These are phyloP conservation scores for Speoplatyrhinus poulsoni DNA, from an alignment of 2,113 vertebrate genomes.

Conservation along the genomic window DNA sequence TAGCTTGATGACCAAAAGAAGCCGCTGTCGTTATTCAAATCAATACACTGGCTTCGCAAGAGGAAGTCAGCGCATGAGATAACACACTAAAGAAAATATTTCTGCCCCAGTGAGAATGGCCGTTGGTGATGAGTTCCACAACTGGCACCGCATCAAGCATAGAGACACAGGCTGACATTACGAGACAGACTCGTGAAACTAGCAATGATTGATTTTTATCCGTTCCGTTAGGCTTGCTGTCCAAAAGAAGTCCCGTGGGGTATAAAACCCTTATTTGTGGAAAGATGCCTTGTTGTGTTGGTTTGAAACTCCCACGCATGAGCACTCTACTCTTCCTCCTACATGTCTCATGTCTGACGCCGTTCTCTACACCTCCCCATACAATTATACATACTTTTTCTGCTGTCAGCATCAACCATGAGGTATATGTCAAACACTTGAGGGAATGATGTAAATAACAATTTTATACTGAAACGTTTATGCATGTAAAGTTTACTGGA, in stretches of 20 bases:
- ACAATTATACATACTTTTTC: too few species aligned
- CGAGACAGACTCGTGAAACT: background rate
- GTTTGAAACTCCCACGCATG: too few species aligned
- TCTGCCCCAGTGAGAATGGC: constrained; percentile 9
- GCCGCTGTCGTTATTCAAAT: constrained; percentile 23
- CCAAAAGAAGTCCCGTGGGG: background rate
- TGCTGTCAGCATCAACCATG: too few species aligned
- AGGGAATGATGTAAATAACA: too few species aligned
- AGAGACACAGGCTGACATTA: background rate
- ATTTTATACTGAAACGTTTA: too few species aligned
- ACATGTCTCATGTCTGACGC: too few species aligned
- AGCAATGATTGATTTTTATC: background rate
- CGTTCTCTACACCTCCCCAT: too few species aligned
- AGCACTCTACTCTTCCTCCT: too few species aligned
- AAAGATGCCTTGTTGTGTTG: too few species aligned
- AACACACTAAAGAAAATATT: constrained; percentile 19
- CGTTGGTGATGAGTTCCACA: constrained; percentile 1
- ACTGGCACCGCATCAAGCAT: background rate
- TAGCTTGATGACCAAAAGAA: constrained; percentile 5
- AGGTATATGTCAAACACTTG: too few species aligned
- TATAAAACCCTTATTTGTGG: background rate
- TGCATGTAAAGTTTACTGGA: too few species aligned
- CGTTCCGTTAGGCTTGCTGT: background rate
- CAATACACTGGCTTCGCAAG: constrained; percentile 5
- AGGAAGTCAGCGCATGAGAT: constrained; percentile 22